These are phyloP conservation scores for Pygathrix nemaeus DNA, from an alignment of 2,113 vertebrate species.

Conservation along the genomic window DNA sequence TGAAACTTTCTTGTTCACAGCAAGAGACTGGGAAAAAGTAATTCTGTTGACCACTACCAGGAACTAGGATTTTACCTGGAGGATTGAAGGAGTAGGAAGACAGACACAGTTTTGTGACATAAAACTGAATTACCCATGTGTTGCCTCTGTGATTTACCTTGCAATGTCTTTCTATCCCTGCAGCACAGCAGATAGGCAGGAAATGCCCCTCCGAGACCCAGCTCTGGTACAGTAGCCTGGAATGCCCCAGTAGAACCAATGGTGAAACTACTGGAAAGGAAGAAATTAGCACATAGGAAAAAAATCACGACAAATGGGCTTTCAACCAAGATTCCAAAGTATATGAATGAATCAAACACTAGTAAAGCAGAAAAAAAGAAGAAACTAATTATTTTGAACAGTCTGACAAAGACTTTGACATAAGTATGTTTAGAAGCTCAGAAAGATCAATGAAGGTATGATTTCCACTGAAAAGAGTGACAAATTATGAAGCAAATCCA, in stretches of 20 bases:
- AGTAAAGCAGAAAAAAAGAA: neutral
- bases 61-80: neutral
- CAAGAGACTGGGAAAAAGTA: neutral
- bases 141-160: neutral
- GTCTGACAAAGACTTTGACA: slow-evolving; percentile 13
- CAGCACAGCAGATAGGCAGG: neutral
- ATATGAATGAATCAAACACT: neutral
- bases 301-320: neutral
- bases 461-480: slow-evolving; percentile 5
- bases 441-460: neutral
- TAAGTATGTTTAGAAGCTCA: neutral
- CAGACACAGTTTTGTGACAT: neutral
- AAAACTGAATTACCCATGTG: neutral
- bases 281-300: neutral
- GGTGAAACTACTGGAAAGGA: neutral
- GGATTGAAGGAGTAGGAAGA: neutral
- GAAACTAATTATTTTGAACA: neutral
- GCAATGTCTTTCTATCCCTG: neutral
- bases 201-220: neutral
- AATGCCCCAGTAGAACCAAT: neutral
- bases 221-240: neutral
- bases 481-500: slow-evolving; percentile 4
- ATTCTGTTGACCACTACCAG: neutral
- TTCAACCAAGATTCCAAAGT: slow-evolving; percentile 26
- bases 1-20: neutral